Percentiles rank a stretch among this genome's conserved stretches.
Conservation (phyloP, 2,888 invertebrate species). For the Ischnus inquisitorius region DNA sequence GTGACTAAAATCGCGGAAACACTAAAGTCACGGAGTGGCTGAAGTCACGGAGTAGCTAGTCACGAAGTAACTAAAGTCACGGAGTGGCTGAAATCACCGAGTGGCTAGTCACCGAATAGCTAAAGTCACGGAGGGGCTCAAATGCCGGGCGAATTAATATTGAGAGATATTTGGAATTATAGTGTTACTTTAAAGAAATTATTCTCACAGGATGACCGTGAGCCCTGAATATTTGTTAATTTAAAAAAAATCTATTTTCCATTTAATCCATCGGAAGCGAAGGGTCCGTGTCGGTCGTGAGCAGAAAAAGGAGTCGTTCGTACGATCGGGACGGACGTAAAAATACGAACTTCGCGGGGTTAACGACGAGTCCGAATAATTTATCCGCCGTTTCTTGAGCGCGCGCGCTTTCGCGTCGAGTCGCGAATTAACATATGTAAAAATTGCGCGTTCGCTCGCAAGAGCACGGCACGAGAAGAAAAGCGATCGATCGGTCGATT, state of each 20-base stretch:
- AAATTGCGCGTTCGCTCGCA: constrained; percentile 22
- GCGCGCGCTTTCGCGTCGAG: constrained; percentile 21
- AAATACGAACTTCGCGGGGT: constrained; percentile 32
- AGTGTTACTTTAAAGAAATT: too few species aligned
- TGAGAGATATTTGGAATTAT: too few species aligned
- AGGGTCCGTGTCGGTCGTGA: constrained; percentile 28
- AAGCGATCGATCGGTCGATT: constrained; percentile 48
- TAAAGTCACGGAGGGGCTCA: too few species aligned
- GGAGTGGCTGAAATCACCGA: too few species aligned
- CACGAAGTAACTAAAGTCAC: too few species aligned
- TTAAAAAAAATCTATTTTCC: constrained; percentile 41
- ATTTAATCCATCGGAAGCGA: constrained; percentile 14
- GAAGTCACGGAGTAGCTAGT: too few species aligned
- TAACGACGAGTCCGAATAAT: constrained; percentile 42
- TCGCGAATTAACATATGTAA: constrained; percentile 51
- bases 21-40: too few species aligned
- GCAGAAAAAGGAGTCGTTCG: constrained; percentile 14
- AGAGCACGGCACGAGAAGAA: constrained; percentile 36
- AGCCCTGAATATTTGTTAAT: constrained; percentile 31
- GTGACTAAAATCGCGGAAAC: too few species aligned
- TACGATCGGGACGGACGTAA: background rate
- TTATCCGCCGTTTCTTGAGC: constrained; percentile 48
- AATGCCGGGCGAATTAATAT: too few species aligned
- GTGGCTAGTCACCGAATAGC: too few species aligned
- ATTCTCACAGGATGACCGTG: too few species aligned